Base-by-base conservation (phyloP, 2,113 vertebrate species). In the Seriola quinqueradiata region DNA sequence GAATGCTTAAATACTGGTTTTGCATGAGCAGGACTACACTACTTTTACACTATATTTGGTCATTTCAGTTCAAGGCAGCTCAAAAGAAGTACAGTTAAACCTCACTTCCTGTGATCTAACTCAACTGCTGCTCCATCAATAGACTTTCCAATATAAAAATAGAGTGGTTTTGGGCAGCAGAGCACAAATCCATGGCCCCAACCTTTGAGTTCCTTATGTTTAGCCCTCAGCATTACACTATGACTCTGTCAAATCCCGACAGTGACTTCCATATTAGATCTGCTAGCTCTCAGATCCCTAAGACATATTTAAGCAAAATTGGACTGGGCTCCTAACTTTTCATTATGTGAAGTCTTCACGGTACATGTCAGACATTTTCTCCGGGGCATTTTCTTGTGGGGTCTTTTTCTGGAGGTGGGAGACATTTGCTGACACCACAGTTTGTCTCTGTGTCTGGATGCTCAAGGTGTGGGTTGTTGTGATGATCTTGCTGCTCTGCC, bases 281-380 rank as follows among this genome's bases (percentile, higher is more conserved):
- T 91, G 88, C 77, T 60, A 38, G 79, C 63, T 74, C 82, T 89
- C 80, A 54, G 82, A 90, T 90, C 88, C 74, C 73, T 78, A 13
- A 82, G 78, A 83, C 72, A 86, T 84, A 86, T 90, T 90, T 82
- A 90, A 85, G 50, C 70, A 75, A 88, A 90, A 89, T 88, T 87
- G 81, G 84, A 82, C 87, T 44, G 69, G 68, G 75, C 89, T 79
- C 71, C 85, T 70, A 75, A 87, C 84, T 89, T 92, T 91, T 89
- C 74, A 92, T 91, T 85, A 89, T 83, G 67, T 90, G 79, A 83
- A 86, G 86, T 89, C 88, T 88, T 90, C 83, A 89, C 34, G 55
- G 80, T 70, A 70, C 77, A 70, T 81, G 79, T 81, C 74, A 73
- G 68, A 82, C 60, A 77, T 78, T 85, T 90, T 72, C 82, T 89